Percentiles rank a stretch among this genome's conserved stretches.
Conservation (phyloP, 2,888 invertebrate species). For the Tachina lurida region DNA sequence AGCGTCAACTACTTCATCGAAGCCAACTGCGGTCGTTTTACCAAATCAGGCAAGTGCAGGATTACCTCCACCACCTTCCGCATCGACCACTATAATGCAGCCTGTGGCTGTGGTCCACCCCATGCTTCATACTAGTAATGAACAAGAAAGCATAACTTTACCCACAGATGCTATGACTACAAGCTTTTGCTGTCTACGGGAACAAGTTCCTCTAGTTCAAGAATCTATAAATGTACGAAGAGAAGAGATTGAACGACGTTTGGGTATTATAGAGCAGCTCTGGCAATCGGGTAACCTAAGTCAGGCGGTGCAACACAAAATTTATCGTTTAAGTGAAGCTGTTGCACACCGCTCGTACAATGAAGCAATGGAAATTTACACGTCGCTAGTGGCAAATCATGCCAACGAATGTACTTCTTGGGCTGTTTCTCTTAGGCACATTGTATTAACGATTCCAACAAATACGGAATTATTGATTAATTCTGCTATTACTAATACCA, state of each 20-base stretch:
- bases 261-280: constrained; percentile 76
- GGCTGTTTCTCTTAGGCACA: constrained; percentile 76
- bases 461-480: constrained; percentile 33
- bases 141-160: constrained; percentile 65
- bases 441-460: constrained; percentile 76
- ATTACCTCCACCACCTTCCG: constrained; percentile 71
- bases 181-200: constrained; percentile 73
- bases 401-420: constrained; percentile 76
- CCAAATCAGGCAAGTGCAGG: constrained; percentile 74
- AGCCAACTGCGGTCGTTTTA: constrained; percentile 78
- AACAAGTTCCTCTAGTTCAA: constrained; percentile 73
- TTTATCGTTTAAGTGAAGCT: constrained; percentile 76
- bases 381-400: constrained; percentile 76
- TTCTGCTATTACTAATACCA: constrained; percentile 37
- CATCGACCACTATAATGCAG: constrained; percentile 70
- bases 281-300: constrained; percentile 76
- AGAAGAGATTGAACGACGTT: constrained; percentile 76
- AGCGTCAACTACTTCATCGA: constrained; percentile 71
- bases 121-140: constrained; percentile 72
- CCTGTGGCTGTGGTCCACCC: constrained; percentile 78
- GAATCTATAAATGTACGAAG: constrained; percentile 75
- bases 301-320: constrained; percentile 74
- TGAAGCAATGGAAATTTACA: constrained; percentile 77
- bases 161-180: constrained; percentile 72
- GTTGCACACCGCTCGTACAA: constrained; percentile 66